Percentiles rank a stretch among this genome's conserved stretches.
These are phyloP conservation scores for Eclectus roratus DNA, from an alignment of 2,113 vertebrate genomes.

Conservation along the genomic window DNA sequence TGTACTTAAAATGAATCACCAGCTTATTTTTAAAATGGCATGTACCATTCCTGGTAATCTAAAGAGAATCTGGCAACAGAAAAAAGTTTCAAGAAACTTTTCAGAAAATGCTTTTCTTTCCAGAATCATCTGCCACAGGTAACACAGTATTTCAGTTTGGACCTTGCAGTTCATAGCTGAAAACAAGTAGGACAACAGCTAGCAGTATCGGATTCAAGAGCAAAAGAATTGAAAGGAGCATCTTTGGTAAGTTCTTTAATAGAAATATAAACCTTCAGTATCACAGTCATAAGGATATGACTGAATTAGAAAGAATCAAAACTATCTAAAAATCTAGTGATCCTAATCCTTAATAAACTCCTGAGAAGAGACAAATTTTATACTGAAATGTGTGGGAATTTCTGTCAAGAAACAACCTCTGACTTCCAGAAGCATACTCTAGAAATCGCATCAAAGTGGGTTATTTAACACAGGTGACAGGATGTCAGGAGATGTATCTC, in stretches of 20 bases:
- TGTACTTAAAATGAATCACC: not conserved
- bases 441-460: not conserved
- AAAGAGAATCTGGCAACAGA: not conserved
- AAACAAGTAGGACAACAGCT: not conserved
- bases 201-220: not conserved
- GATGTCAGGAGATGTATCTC: accelerated
- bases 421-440: not conserved
- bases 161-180: not conserved
- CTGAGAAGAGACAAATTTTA: not conserved
- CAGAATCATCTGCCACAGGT: not conserved
- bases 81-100: not conserved
- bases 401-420: not conserved
- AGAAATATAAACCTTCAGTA: not conserved
- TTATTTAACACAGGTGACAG: not conserved
- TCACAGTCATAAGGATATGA: not conserved
- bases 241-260: not conserved
- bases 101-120: not conserved
- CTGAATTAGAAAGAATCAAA: not conserved
- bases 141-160: not conserved
- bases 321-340: not conserved
- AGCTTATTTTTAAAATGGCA: not conserved
- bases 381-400: not conserved
- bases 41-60: not conserved
- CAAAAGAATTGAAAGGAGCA: not conserved
- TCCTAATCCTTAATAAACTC: not conserved